Base-by-base conservation (phyloP, 1,140 invertebrate genomes). In the Galendromus occidentalis region DNA sequence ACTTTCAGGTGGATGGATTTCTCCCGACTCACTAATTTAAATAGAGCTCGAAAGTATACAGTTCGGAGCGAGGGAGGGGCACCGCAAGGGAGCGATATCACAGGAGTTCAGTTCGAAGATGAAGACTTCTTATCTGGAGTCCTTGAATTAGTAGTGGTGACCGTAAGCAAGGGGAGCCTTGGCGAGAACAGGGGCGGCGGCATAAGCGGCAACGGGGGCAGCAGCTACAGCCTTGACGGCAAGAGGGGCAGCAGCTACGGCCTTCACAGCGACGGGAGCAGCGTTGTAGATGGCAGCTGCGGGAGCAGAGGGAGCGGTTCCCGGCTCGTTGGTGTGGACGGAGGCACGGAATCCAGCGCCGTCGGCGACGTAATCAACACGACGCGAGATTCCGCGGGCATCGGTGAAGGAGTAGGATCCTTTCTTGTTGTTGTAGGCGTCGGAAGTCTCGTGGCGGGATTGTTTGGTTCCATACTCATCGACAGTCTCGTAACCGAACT, bases 381-480 rank as follows among this genome's bases (percentile, higher is more conserved):
- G 51, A 59, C 22, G 51, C 51, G 0, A n/a, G 51, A 59, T 59
- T 17, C 51, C 51, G 20, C 22, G 22, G 9, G 12, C 51, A 25
- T 59, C 22, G 25, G 51, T 18, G 51, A 59, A 59, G 14, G 51
- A 59, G 51, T 59, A 59, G 20, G 14, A 25, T 59, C 51, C 22
- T 9, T 59, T 59, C 22, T 59, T 59, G 51, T 25, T 59, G 22
- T 59, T 59, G 28, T 59, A 33, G 9, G 18, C 65, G 42, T 66
- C 65, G 2, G 44, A 59, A n/a, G 14, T 14, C 29, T 69, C 67
- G 41, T 69, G 66, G 12, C 67, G 42, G 63, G 64, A 66, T 51
- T 69, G 69, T 44, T 44, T 67, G 44, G 66, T 68, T 17, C 69
- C 69, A 65, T 69, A 69, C 33, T 69, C 69, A 66, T 69, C 67